phyloP scores from a whole-genome alignment of 1,140 invertebrate genomes.

The Eurytemora carolleeae region DNA sequence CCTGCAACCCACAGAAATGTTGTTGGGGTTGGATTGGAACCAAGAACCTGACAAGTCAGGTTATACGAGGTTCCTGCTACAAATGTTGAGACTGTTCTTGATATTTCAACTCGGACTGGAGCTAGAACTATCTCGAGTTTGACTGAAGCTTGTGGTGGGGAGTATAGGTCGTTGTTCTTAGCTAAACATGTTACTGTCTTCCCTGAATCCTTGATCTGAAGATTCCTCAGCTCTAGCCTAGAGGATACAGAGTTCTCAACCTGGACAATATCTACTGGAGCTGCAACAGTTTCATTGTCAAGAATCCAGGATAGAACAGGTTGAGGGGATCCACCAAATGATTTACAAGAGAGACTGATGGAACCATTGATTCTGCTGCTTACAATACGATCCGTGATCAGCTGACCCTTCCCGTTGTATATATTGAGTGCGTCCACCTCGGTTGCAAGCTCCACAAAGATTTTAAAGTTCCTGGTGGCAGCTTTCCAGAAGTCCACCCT shows the following conservation, averaged over 20 bases:
- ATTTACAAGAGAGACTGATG: not conserved
- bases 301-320: not conserved
- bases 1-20: conserved; percentile 1
- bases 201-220: not conserved
- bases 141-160: not conserved
- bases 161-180: not conserved
- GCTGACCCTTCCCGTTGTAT: not conserved
- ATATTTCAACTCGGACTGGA: not conserved
- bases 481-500: conserved; percentile 25
- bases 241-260: not conserved
- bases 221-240: not conserved
- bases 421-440: not conserved
- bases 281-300: not conserved
- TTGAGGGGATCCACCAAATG: not conserved
- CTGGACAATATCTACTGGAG: not conserved
- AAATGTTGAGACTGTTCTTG: not conserved
- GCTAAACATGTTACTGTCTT: not conserved
- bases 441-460: not conserved
- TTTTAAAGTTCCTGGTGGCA: conserved; percentile 22
- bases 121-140: not conserved
- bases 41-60: conserved; percentile 9
- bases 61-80: conserved; percentile 1
- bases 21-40: conserved; percentile 5
- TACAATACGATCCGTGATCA: not conserved
- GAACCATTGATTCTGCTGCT: not conserved